A percentile compares a stretch with the other conserved stretches of the same genome.
phyloP scores from a whole-genome alignment of 2,113 vertebrate species.

The Saimiri boliviensis region DNA sequence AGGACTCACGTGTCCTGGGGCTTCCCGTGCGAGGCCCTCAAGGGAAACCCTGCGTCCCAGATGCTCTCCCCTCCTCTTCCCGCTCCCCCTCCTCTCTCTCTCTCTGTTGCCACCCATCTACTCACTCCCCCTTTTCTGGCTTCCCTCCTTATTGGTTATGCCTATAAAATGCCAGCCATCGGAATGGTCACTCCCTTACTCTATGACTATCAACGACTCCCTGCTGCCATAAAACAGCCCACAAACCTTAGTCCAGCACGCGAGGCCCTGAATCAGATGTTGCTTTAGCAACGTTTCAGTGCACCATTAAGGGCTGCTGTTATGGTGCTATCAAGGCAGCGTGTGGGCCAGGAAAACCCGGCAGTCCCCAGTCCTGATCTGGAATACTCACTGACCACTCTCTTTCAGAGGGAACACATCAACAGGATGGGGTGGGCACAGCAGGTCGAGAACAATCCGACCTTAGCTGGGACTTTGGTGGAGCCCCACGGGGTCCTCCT shows the following conservation, averaged over 20 bases:
- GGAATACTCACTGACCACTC: not conserved
- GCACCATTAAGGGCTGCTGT: not conserved
- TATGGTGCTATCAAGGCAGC: accelerated
- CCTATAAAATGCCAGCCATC: not conserved
- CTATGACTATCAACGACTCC: not conserved
- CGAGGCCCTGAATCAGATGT: too few relatives aligned
- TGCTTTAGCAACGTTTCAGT: not conserved
- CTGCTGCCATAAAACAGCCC: not conserved
- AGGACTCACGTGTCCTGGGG: too few relatives aligned
- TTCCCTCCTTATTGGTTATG: too few relatives aligned
- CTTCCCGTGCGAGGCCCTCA: not conserved
- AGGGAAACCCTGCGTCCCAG: not conserved
- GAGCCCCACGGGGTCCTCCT: accelerated
- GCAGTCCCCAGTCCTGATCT: accelerated
- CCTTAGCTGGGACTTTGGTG: too few relatives aligned
- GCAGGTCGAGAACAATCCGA: accelerated
- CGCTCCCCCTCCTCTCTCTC: not conserved
- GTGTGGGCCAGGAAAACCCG: not conserved
- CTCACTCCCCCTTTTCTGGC: too few relatives aligned
- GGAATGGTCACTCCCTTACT: not conserved
- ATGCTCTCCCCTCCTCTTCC: not conserved
- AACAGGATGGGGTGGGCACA: accelerated
- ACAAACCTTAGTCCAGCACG: too few relatives aligned
- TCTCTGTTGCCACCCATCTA: not conserved
- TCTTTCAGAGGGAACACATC: accelerated